Evolutionary conservation across 2,797 vertebrate genomes (phyloP).

Genomic region (Xyrichtys novacula): DNA sequence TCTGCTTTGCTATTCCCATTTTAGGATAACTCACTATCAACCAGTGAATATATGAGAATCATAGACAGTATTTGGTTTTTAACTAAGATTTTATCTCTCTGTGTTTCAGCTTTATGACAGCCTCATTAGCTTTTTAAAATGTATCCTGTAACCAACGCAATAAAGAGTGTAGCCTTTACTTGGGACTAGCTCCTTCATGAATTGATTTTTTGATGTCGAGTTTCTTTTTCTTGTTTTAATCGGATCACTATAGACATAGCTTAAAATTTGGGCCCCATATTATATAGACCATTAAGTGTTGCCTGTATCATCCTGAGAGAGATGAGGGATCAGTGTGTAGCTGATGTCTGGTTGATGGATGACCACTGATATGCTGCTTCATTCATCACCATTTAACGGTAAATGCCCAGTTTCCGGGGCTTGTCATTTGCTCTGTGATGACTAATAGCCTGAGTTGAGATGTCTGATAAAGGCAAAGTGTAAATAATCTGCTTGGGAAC

Average conservation of each 20-base stretch:
- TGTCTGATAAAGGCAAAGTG: constrained; percentile 92
- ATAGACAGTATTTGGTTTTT: no score
- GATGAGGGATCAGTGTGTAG: constrained; percentile 86
- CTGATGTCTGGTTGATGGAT: constrained; percentile 89
- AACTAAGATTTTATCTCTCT: no score
- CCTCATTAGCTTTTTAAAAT: no score
- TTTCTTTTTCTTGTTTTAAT: neutral
- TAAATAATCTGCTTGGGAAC: constrained; percentile 92
- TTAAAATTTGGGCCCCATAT: constrained; percentile 9
- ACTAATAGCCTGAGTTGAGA: constrained; percentile 93
- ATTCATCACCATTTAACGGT: constrained; percentile 96
- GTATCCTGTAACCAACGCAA: no score
- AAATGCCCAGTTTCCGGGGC: constrained; percentile 91
- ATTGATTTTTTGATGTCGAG: neutral
- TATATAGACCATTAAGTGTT: constrained; percentile 78
- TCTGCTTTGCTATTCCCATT: no score
- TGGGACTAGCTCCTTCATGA: no score
- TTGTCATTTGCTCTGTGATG: constrained; percentile 93
- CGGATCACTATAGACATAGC: neutral
- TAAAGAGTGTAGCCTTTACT: no score
- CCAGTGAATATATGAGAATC: no score
- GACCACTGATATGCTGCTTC: constrained; percentile 88
- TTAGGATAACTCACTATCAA: no score
- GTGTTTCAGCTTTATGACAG: neutral
- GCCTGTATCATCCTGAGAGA: constrained; percentile 87